phyloP scores from a whole-genome alignment of 1,140 invertebrate species.

The Prorops nasuta region DNA sequence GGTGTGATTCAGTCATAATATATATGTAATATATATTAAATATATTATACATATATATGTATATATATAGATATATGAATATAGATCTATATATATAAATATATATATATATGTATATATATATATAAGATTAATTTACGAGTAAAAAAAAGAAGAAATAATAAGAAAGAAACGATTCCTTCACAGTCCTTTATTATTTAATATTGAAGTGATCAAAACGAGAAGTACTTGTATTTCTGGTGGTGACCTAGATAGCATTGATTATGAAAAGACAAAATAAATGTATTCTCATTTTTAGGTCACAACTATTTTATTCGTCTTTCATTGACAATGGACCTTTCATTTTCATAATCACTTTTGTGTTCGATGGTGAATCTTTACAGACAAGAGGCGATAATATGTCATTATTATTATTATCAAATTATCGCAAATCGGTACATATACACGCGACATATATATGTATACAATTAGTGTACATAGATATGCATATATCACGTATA shows the following conservation, averaged over 20 bases:
- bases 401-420: too few relatives aligned
- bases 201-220: slow-evolving; percentile 45
- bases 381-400: too few relatives aligned
- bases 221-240: slow-evolving; percentile 56
- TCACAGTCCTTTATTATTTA: slow-evolving; percentile 55
- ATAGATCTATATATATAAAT: slow-evolving; percentile 36
- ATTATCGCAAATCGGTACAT: too few relatives aligned
- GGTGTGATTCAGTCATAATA: slow-evolving; percentile 53
- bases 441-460: too few relatives aligned
- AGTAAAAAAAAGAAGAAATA: slow-evolving; percentile 30
- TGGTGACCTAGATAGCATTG: slow-evolving; percentile 55
- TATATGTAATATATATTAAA: slow-evolving; percentile 55
- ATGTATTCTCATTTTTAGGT: slow-evolving; percentile 73
- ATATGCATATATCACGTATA: too few relatives aligned
- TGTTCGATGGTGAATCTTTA: slow-evolving; percentile 26
- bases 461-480: too few relatives aligned
- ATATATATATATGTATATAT: slow-evolving; percentile 39
- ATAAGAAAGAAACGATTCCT: slow-evolving; percentile 45
- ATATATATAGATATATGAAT: slow-evolving; percentile 38
- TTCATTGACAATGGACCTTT: slow-evolving; percentile 35
- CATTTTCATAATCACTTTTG: slow-evolving; percentile 24
- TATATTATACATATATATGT: slow-evolving; percentile 39
- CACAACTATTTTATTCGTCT: slow-evolving; percentile 49
- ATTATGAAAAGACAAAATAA: slow-evolving; percentile 62
- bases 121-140: slow-evolving; percentile 34